A percentile compares a stretch with the other conserved stretches of the same genome.
These are phyloP conservation scores for Anolis sagrei DNA, from an alignment of 2,113 vertebrate species.

Conservation along the genomic window DNA sequence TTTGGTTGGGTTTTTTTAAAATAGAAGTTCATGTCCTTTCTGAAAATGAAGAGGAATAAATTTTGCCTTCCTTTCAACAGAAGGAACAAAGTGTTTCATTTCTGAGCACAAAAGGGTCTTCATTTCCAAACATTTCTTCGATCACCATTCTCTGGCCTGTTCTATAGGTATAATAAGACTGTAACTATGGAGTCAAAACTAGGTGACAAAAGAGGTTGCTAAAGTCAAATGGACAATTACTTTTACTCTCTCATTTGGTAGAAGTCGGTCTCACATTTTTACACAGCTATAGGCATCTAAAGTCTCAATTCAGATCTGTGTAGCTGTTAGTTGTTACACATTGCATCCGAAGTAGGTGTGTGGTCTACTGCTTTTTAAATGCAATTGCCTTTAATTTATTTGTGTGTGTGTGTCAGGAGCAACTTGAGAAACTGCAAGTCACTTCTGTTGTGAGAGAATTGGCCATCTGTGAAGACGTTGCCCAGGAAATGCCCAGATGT, in stretches of 20 bases:
- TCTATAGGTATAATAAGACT: background rate
- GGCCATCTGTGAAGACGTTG: too few relatives aligned
- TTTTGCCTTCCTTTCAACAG: background rate
- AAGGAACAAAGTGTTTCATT: background rate
- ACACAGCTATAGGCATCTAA: background rate
- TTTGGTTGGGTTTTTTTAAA: too few relatives aligned
- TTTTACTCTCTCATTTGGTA: too few relatives aligned
- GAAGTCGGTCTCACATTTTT: background rate
- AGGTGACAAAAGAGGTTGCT: background rate
- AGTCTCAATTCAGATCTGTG: conserved; percentile 3
- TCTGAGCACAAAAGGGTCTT: background rate
- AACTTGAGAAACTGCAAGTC: too few relatives aligned
- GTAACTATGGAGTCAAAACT: background rate
- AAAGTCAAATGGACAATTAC: background rate
- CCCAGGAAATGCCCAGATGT: too few relatives aligned
- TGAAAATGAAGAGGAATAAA: background rate
- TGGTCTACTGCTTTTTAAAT: background rate
- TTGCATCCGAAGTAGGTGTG: background rate
- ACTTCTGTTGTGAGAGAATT: too few relatives aligned
- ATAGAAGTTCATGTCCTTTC: background rate
- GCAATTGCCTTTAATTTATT: background rate
- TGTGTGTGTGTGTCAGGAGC: too few relatives aligned
- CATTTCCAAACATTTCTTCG: background rate
- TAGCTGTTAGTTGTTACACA: rapidly evolving
- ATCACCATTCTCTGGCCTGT: background rate